These are phyloP conservation scores for Antheraea yamamai DNA, from an alignment of 2,888 invertebrate genomes.

Conservation along the genomic window DNA sequence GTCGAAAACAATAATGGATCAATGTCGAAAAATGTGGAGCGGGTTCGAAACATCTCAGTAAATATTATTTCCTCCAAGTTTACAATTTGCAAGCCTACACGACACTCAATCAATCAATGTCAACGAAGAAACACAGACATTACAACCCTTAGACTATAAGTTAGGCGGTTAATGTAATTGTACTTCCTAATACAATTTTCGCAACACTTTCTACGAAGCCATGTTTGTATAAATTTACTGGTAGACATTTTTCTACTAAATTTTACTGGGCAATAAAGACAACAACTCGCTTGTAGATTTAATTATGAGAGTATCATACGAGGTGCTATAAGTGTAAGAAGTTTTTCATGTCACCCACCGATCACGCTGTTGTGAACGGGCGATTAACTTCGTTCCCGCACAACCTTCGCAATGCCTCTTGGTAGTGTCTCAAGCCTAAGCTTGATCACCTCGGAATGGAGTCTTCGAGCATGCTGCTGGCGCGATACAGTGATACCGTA, in stretches of 20 bases:
- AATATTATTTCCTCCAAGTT: conserved; percentile 59
- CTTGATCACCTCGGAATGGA: no score
- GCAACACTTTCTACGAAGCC: neutral
- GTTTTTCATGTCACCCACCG: no score
- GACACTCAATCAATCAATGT: conserved; percentile 61
- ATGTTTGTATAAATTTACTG: neutral
- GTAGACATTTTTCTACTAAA: neutral
- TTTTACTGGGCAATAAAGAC: no score
- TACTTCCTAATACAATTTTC: conserved; percentile 8
- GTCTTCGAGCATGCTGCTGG: no score
- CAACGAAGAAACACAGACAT: conserved; percentile 43
- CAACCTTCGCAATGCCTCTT: no score
- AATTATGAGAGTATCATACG: no score
- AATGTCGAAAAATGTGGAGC: conserved; percentile 49
- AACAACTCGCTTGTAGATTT: no score
- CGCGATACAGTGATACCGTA: no score
- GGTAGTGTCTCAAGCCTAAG: no score
- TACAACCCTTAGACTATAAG: conserved; percentile 24
- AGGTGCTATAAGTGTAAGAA: no score
- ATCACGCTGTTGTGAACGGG: no score
- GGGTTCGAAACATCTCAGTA: conserved; percentile 43
- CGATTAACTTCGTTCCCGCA: no score
- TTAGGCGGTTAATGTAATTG: conserved; percentile 14
- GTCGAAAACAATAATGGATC: conserved; percentile 42
- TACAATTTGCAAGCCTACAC: conserved; percentile 53